Percentiles rank a stretch among this genome's conserved stretches.
These are phyloP conservation scores for Octomys mimax DNA, from an alignment of 2,797 vertebrate species.

Conservation along the genomic window DNA sequence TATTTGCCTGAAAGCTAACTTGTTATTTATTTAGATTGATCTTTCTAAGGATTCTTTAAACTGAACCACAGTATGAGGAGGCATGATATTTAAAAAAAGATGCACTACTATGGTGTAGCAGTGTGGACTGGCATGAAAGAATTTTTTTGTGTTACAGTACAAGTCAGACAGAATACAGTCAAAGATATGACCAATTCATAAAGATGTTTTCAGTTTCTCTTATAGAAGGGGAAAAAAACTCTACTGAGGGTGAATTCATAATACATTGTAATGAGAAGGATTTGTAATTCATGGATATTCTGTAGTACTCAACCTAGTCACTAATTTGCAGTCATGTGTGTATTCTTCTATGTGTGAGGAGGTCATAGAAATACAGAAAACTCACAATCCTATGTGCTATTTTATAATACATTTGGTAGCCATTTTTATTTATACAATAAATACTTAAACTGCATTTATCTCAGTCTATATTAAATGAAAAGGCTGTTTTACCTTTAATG, in stretches of 20 bases:
- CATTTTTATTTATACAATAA: constrained; percentile 7
- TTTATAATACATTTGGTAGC: constrained; percentile 9
- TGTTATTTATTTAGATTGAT: constrained; percentile 92
- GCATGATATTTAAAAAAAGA: constrained; percentile 84
- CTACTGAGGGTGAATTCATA: constrained; percentile 6
- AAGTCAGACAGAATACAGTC: constrained; percentile 68
- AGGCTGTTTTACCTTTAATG: constrained; percentile 53
- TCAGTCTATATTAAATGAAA: constrained; percentile 62
- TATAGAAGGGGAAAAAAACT: constrained; percentile 33
- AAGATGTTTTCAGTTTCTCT: constrained; percentile 57
- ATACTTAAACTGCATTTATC: constrained; percentile 61
- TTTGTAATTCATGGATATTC: neutral
- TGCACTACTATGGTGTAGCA: neutral
- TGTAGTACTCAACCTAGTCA: neutral
- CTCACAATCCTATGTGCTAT: neutral
- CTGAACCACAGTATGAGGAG: constrained; percentile 85
- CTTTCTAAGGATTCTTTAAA: constrained; percentile 89
- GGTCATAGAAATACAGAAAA: neutral
- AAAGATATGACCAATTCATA: constrained; percentile 76
- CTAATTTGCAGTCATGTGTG: neutral
- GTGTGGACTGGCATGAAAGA: constrained; percentile 64
- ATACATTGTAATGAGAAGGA: too few species aligned
- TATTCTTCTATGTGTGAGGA: neutral
- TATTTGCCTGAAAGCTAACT: constrained; percentile 92
- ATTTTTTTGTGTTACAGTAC: constrained; percentile 63